Base-by-base conservation (phyloP, 35 echinoderm and acorn worm species). In the Apostichopus parvimensis region DNA sequence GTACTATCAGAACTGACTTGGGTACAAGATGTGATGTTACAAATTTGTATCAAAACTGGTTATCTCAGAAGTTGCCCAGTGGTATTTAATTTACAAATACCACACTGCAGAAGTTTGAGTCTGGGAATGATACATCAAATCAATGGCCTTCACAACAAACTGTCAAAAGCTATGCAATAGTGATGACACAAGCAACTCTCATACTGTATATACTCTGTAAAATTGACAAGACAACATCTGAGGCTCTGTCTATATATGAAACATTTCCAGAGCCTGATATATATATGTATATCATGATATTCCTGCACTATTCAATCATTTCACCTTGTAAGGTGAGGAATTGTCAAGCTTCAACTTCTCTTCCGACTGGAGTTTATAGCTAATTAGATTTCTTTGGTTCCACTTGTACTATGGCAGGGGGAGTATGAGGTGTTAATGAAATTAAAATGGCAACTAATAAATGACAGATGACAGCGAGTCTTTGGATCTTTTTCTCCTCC, bases 321-420 rank as follows among this genome's bases (percentile, higher is more conserved):
- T 75, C 71, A 75, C 71, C 71, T 75, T 75, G 13, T 18, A 75
- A 75, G 20, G 71, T 75, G 71, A 75, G 71, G 71, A 75, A 75
- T 75, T 21, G 71, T 75, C 71, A 75, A 75, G 71, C 15, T 75
- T 6, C 71, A 75, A 75, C 6, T 75, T 75, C 15, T 75, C 15
- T 75, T 75, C 15, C n/a, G 71, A 75, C 71, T 75, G 17, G 13
- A 75, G 71, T 75, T 68, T 54, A 84, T 84, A 14, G 81, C 54
- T 84, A 84, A 84, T 84, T 84, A 84, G 18, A 84, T 84, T 84
- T 84, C 54, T 84, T 84, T 84, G 81, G 54, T 84, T 84, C 23
- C 81, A 61, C 58, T 84, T 84, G 81, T 84, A 84, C 17, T 58
- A 58, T 84, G 53, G 57, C 57, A 59, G 54, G 21, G 71, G 71